Evolutionary conservation across 2,888 invertebrate species (phyloP).

Genomic region (Pachymerium ferrugineum): DNA sequence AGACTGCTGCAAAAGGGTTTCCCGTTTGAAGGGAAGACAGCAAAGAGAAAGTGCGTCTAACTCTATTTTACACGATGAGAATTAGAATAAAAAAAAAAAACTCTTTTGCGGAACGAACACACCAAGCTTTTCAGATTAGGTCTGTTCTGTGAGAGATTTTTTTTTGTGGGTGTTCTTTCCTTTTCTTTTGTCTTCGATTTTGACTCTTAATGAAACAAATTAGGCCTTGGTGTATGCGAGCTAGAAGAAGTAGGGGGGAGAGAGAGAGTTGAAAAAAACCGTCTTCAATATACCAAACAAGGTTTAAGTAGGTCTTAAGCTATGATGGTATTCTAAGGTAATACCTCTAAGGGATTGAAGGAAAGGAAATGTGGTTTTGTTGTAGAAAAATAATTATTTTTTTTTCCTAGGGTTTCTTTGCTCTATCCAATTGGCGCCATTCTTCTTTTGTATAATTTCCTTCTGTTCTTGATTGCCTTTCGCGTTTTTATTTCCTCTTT

Average conservation of each 20-base stretch:
- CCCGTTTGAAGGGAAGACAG: neutral
- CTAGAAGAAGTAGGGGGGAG: neutral
- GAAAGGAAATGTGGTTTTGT: constrained; percentile 14
- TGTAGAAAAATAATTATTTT: constrained; percentile 20
- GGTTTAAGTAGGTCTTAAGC: constrained; percentile 10
- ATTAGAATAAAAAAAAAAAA: constrained; percentile 1
- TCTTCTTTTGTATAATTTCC: constrained; percentile 16
- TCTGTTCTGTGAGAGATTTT: neutral
- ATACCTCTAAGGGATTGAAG: constrained; percentile 4
- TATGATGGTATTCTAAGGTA: constrained; percentile 5
- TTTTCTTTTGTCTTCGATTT: neutral
- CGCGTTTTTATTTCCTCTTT: constrained; percentile 15
- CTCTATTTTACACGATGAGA: neutral
- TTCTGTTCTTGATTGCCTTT: constrained; percentile 15
- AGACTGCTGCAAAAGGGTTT: constrained; percentile 17
- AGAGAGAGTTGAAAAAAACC: neutral
- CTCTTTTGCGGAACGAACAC: neutral
- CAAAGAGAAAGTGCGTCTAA: constrained; percentile 10
- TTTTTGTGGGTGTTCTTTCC: neutral
- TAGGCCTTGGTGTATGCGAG: neutral
- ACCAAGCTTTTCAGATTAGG: neutral
- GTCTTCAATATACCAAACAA: neutral
- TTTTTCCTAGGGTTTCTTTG: neutral
- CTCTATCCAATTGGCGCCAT: constrained; percentile 13
- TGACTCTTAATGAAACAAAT: constrained; percentile 3